Conservation (phyloP, 2,113 vertebrate species). For the Pomatorhinus ruficollis region DNA sequence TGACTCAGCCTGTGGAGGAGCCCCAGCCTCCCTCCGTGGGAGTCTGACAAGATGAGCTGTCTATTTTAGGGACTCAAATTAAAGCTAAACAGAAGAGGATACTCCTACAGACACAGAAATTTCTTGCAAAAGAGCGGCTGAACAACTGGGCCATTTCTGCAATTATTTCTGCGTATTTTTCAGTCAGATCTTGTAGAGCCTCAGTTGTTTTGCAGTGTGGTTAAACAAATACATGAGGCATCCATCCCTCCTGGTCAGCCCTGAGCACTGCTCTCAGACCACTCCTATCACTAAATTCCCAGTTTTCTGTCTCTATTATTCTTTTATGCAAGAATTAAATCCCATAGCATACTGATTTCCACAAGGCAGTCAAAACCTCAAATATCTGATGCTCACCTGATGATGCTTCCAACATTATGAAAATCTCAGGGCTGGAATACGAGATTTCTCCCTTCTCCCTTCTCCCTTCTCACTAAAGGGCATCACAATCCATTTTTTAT, state of each 20-base stretch:
- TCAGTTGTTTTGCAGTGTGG: background rate
- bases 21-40: background rate
- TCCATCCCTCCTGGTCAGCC: background rate
- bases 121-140: background rate
- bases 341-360: background rate
- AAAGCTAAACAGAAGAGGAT: conserved; percentile 2
- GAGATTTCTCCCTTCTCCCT: background rate
- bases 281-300: background rate
- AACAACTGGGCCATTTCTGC: background rate
- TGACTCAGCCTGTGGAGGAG: background rate
- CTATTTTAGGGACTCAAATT: background rate
- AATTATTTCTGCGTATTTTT: background rate
- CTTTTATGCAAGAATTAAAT: background rate
- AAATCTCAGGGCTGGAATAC: background rate
- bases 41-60: background rate
- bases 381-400: background rate
- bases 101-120: background rate
- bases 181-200: background rate
- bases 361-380: background rate
- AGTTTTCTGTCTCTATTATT: background rate
- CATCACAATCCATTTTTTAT: background rate
- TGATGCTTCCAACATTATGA: background rate
- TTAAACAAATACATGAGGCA: background rate
- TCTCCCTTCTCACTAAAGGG: background rate
- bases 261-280: background rate